Percentiles rank a stretch among this genome's conserved stretches.
phyloP scores from a whole-genome alignment of 2,888 invertebrate species.

The Cosmopolites sordidus region DNA sequence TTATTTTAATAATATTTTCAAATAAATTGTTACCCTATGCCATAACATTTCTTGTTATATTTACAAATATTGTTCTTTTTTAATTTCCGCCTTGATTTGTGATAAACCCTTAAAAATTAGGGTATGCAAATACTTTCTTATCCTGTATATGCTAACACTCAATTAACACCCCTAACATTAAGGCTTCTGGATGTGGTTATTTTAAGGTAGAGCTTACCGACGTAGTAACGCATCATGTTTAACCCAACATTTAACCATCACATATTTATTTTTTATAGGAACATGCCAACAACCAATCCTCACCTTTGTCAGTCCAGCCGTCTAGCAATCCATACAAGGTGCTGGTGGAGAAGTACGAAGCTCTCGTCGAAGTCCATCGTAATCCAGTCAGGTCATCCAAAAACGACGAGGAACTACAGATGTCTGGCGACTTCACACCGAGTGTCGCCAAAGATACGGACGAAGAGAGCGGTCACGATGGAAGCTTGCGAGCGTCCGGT shows the following conservation, averaged over 20 bases:
- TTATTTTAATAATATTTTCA: no score
- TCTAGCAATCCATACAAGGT: conserved; percentile 71
- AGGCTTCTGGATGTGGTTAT: not conserved
- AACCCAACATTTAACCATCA: no score
- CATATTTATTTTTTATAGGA: conserved; percentile 28
- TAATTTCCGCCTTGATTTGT: no score
- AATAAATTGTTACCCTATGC: no score
- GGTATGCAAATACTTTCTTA: no score
- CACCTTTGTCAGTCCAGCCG: conserved; percentile 29
- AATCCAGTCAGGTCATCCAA: conserved; percentile 55
- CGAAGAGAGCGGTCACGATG: conserved; percentile 61
- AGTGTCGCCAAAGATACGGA: conserved; percentile 60
- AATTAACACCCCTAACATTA: no score
- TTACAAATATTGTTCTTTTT: no score
- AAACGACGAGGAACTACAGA: conserved; percentile 63
- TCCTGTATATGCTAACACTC: no score
- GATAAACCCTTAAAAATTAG: no score
- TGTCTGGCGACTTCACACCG: conserved; percentile 65
- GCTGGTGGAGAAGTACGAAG: conserved; percentile 81
- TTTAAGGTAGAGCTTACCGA: not conserved
- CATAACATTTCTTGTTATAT: no score
- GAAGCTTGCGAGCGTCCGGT: conserved; percentile 44
- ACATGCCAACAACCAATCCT: conserved; percentile 24
- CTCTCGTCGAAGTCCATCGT: conserved; percentile 71
- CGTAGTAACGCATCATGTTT: not conserved